Evolutionary conservation across 2,113 vertebrate genomes (phyloP).

Genomic region (Syngnathus typhle): DNA sequence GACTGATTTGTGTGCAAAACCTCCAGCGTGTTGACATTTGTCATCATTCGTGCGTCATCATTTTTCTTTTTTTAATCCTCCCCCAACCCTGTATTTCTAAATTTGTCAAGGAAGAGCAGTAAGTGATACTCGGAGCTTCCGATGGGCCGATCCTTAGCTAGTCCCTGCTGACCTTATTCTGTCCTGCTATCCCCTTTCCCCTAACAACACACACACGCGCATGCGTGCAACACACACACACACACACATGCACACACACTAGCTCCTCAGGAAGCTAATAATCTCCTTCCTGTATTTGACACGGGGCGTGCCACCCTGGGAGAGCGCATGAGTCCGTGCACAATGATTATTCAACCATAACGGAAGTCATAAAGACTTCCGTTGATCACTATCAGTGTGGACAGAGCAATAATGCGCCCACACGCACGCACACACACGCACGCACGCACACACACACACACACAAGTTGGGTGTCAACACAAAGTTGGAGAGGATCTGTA

Average conservation of each 20-base stretch:
- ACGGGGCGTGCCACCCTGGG: slow-evolving; percentile 8
- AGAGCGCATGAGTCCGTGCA: slow-evolving; percentile 27
- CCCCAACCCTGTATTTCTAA: slow-evolving; percentile 22
- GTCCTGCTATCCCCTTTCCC: slow-evolving; percentile 24
- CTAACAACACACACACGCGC: slow-evolving; percentile 10
- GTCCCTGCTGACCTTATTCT: slow-evolving; percentile 43
- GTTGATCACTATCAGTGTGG: slow-evolving; percentile 50
- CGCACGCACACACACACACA: slow-evolving; percentile 24
- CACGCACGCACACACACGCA: slow-evolving; percentile 20
- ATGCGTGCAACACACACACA: not conserved
- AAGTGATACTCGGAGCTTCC: slow-evolving; percentile 34
- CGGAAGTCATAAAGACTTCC: slow-evolving; percentile 63
- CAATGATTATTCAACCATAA: slow-evolving; percentile 56
- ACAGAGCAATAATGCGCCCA: slow-evolving; percentile 39
- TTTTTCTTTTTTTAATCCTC: slow-evolving; percentile 19
- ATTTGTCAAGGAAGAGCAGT: slow-evolving; percentile 11
- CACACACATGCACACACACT: slow-evolving; percentile 16
- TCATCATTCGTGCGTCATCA: slow-evolving; percentile 16
- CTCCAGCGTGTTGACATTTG: slow-evolving; percentile 18
- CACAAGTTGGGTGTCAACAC: slow-evolving; percentile 30
- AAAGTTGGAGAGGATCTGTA: slow-evolving; percentile 16
- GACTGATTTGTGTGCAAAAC: slow-evolving; percentile 13
- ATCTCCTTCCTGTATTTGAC: slow-evolving; percentile 59
- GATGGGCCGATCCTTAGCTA: slow-evolving; percentile 29
- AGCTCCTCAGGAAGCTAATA: slow-evolving; percentile 59